Evolutionary conservation across 2,888 invertebrate species (phyloP).

Genomic region (Hydropsyche betteni): DNA sequence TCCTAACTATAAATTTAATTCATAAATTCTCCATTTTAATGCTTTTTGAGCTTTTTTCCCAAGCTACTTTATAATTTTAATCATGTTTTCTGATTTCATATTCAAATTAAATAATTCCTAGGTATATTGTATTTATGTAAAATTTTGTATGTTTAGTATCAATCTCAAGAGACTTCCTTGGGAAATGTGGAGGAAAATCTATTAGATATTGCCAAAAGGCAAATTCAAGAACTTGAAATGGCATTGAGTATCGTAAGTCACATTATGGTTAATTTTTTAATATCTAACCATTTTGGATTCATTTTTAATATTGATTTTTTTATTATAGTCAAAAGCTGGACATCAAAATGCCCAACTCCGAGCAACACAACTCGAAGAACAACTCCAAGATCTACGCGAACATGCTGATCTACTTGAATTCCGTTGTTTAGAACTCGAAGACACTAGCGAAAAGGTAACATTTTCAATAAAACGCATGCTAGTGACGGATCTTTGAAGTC

Average conservation of each 20-base stretch:
- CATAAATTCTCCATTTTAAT: neutral
- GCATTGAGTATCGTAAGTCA: conserved; percentile 60
- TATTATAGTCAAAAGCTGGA: conserved; percentile 52
- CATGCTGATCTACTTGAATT: conserved; percentile 85
- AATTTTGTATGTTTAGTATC: conserved; percentile 54
- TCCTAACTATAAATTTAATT: no score
- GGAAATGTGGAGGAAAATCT: conserved; percentile 58
- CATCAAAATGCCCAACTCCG: conserved; percentile 62
- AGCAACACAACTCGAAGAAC: conserved; percentile 70
- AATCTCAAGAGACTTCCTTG: conserved; percentile 60
- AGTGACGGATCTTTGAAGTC: conserved; percentile 48
- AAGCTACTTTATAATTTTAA: neutral
- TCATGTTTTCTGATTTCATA: neutral
- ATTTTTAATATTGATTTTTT: neutral
- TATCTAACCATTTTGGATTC: neutral
- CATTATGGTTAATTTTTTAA: neutral
- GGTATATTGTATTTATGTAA: neutral
- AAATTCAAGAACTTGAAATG: conserved; percentile 63
- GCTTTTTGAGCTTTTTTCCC: neutral
- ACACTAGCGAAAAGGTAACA: conserved; percentile 55
- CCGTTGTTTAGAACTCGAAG: conserved; percentile 79
- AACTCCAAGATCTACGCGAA: conserved; percentile 77
- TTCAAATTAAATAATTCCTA: neutral
- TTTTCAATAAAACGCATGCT: conserved; percentile 49
- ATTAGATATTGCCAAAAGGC: conserved; percentile 61